Evolutionary conservation across 2,797 vertebrate genomes (phyloP).

Genomic region (Champsocephalus gunnari): DNA sequence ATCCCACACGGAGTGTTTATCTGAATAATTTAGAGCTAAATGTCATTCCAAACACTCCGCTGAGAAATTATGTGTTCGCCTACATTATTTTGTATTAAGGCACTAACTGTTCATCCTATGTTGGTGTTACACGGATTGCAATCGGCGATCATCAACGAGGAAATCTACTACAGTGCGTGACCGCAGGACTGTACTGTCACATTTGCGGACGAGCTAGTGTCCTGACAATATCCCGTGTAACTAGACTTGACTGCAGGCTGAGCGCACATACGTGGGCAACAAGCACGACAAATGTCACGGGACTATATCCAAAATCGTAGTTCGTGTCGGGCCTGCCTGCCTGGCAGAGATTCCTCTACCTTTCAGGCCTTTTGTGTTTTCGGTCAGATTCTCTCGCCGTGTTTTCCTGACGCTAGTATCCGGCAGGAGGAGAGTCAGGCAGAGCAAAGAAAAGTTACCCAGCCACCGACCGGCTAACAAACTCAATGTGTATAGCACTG

Average conservation of each 20-base stretch:
- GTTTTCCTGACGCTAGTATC: conserved; percentile 77
- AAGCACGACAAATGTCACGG: conserved; percentile 6
- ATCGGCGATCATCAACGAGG: conserved; percentile 15
- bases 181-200: conserved; percentile 26
- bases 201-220: conserved; percentile 15
- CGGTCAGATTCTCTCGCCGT: conserved; percentile 69
- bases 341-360: conserved; percentile 43
- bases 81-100: neutral
- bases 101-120: neutral
- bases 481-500: conserved; percentile 11
- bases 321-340: conserved; percentile 28
- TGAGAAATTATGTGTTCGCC: neutral
- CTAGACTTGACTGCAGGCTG: conserved; percentile 10
- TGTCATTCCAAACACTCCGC: conserved; percentile 30
- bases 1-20: conserved; percentile 44
- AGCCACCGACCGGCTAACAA: conserved; percentile 24
- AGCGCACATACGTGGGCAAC: conserved; percentile 4
- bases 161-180: conserved; percentile 25
- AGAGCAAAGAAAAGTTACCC: conserved; percentile 72
- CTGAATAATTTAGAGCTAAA: conserved; percentile 47
- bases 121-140: neutral
- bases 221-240: conserved; percentile 6
- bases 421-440: conserved; percentile 67
- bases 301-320: conserved; percentile 1
- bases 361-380: conserved; percentile 63